Conservation (phyloP, 2,797 vertebrate genomes). For the Hemibagrus guttatus region DNA sequence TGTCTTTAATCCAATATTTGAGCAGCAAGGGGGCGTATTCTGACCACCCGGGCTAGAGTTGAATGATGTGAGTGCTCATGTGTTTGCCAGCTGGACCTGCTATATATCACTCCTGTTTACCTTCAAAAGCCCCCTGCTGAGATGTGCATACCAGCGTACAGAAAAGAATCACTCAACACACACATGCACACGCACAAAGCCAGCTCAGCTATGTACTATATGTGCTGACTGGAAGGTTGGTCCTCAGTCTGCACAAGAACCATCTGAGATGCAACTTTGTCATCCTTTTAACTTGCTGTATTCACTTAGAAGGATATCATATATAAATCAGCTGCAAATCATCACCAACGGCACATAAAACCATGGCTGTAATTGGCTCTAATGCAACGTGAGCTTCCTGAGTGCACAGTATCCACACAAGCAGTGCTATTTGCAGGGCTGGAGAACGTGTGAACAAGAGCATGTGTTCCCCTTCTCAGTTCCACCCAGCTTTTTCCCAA, state of each 20-base stretch:
- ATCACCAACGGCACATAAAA: not conserved
- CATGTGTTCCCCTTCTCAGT: slow-evolving; percentile 36
- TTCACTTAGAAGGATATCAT: not conserved
- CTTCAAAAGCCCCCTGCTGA: slow-evolving; percentile 47
- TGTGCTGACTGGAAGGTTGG: not conserved
- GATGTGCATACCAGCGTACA: slow-evolving; percentile 43
- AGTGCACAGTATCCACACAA: slow-evolving; percentile 15
- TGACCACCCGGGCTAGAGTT: slow-evolving; percentile 22
- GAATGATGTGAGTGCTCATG: slow-evolving; percentile 49
- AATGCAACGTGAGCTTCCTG: slow-evolving; percentile 25
- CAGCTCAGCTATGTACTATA: slow-evolving; percentile 16
- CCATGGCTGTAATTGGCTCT: not conserved
- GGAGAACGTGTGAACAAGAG: slow-evolving; percentile 36
- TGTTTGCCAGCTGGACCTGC: slow-evolving; percentile 59
- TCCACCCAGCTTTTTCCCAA: slow-evolving; percentile 9
- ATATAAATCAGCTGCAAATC: not conserved
- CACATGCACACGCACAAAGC: slow-evolving; percentile 17
- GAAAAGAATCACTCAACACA: slow-evolving; percentile 10
- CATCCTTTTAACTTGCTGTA: not conserved
- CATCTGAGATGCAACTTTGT: not conserved
- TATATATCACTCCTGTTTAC: slow-evolving; percentile 60
- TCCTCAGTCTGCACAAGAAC: not conserved
- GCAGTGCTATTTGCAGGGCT: slow-evolving; percentile 29
- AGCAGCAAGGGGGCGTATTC: slow-evolving; percentile 3
- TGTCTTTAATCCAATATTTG: slow-evolving; percentile 16